A percentile compares a stretch with the other conserved stretches of the same genome.
These are phyloP conservation scores for Glaucomys volans DNA, from an alignment of 2,113 vertebrate species.

Conservation along the genomic window DNA sequence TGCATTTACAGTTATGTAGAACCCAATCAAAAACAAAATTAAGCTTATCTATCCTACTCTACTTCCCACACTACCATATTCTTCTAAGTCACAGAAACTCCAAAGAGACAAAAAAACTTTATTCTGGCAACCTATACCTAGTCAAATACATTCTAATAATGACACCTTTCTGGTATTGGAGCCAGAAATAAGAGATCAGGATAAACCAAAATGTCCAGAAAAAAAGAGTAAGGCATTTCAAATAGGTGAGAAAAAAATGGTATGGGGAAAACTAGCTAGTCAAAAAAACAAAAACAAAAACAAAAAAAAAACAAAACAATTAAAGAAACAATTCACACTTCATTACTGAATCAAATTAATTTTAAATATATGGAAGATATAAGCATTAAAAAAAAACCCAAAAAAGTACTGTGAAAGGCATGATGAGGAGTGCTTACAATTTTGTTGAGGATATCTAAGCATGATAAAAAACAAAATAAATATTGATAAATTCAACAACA, in stretches of 20 bases:
- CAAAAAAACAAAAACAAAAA: too few relatives aligned
- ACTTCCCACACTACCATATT: not conserved
- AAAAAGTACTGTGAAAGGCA: not conserved
- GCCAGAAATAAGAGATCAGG: not conserved
- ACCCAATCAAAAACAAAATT: not conserved
- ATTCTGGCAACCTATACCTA: not conserved
- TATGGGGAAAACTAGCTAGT: not conserved
- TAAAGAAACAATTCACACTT: not conserved
- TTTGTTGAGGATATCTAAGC: not conserved
- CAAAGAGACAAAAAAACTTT: not conserved
- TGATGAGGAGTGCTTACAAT: not conserved
- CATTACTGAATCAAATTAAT: not conserved
- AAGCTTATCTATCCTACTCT: not conserved
- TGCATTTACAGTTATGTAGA: not conserved
- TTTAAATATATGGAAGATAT: not conserved
- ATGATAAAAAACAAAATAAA: not conserved
- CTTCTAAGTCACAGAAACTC: not conserved
- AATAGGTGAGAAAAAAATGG: not conserved
- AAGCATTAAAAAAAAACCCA: not conserved
- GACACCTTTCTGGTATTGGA: not conserved
- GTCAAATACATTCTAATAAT: not conserved
- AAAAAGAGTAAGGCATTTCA: not conserved
- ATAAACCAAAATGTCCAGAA: not conserved
- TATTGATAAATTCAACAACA: not conserved
- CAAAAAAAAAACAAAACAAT: not conserved